Evolutionary conservation across 2,797 vertebrate genomes (phyloP).

Genomic region (Falco concolor): DNA sequence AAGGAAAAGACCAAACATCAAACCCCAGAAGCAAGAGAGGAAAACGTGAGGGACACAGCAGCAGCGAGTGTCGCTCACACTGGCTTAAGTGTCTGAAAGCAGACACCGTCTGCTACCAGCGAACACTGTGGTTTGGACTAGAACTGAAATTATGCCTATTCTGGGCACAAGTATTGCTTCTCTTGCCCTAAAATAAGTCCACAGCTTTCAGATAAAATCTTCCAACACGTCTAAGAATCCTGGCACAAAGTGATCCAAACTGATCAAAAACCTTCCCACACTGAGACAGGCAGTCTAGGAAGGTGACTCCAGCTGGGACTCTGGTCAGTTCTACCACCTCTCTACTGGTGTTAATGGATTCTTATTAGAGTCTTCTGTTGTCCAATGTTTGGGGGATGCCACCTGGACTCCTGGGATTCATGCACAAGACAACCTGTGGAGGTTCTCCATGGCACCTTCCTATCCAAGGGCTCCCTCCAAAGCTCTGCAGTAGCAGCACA

Average conservation of each 20-base stretch:
- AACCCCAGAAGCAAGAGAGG: background rate
- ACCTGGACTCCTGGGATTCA: background rate
- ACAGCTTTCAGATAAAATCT: background rate
- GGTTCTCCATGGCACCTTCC: background rate
- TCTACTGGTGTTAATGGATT: background rate
- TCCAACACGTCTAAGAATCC: background rate
- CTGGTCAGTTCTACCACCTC: background rate
- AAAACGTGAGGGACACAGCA: background rate
- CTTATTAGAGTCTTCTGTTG: background rate
- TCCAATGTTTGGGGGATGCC: background rate
- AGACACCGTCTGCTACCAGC: background rate
- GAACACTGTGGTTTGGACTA: accelerated
- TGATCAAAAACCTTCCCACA: background rate
- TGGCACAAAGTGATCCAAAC: background rate
- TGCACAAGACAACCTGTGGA: background rate
- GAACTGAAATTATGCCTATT: background rate
- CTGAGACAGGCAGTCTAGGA: background rate
- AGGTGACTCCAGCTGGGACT: background rate
- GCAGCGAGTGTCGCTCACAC: accelerated
- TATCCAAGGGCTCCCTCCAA: background rate
- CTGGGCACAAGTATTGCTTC: background rate
- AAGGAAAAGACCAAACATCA: background rate
- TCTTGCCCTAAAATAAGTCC: background rate
- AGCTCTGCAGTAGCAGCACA: background rate
- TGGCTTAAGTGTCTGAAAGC: background rate